Percentiles rank a stretch among this genome's conserved stretches.
phyloP scores from a whole-genome alignment of 2,113 vertebrate species.

The Protobothrops flavoviridis region DNA sequence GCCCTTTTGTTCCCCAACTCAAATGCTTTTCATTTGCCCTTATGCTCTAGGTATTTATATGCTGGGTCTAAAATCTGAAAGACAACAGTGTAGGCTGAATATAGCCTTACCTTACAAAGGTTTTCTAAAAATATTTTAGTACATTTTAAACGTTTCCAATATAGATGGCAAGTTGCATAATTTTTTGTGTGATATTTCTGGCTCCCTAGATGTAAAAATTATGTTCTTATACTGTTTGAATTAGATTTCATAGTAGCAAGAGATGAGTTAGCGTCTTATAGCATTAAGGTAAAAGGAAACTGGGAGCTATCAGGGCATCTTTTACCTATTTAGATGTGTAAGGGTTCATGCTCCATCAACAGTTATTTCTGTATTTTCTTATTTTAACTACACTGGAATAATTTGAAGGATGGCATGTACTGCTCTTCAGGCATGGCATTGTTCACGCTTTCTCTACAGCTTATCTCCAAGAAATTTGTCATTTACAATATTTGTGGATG shows the following conservation, averaged over 20 bases:
- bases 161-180: neutral
- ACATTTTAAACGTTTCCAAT: neutral
- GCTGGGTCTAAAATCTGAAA: neutral
- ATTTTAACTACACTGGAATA: constrained; percentile 37
- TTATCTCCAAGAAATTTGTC: constrained; percentile 43
- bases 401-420: constrained; percentile 36
- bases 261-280: neutral
- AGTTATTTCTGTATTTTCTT: constrained; percentile 30
- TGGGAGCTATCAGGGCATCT: neutral
- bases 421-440: constrained; percentile 42
- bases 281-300: neutral
- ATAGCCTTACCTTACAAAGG: neutral
- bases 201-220: neutral
- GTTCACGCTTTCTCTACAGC: constrained; percentile 20
- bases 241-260: neutral
- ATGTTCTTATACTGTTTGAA: neutral
- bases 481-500: constrained; percentile 47
- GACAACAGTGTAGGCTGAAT: neutral
- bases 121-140: neutral
- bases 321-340: neutral
- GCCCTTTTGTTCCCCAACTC: neutral
- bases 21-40: neutral
- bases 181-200: neutral
- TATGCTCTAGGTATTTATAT: neutral
- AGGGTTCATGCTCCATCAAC: constrained; percentile 26